Evolutionary conservation across 1,140 invertebrate genomes (phyloP), one percentile per base, ranked within the genome.

Genomic region (Notospermus geniculatus): DNA sequence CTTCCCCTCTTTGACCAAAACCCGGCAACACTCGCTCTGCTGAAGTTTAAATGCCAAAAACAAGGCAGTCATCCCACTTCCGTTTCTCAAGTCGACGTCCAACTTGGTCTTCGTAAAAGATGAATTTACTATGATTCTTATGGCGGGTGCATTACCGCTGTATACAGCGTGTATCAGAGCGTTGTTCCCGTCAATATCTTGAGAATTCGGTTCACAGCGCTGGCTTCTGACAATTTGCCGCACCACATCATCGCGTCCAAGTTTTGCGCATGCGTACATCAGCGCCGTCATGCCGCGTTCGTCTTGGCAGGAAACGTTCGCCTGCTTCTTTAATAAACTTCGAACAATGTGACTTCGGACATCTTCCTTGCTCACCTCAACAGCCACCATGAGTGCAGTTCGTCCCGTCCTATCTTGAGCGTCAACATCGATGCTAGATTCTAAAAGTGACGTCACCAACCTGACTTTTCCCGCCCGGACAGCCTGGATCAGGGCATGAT

Each of bases 231-330:
- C 77, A 17, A 96, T 82, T 54, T 89, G 81, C 70, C 88, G 86
- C 1, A 93, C 90, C 63, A 94, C 89, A 59, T 93, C 90, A 13
- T 87, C 85, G 67, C 92, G 89, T 4, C 69, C 65, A 1, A 91
- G 90, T 75, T 95, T 91, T 75, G 94, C 91, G 15, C 91, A 89
- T 5, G 92, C 92, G 76, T 92, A 93, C 92, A 95, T 95, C 46
- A 95, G 79, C 7, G 91, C 91, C 2, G 93, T 93, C 62, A 89
- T 91, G 11, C 93, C 93, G 77, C 93, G 90, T 71, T 91, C 89
- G 73, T 95, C 92, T 80, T 91, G 90, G 60, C 91, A 90, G 75
- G 95, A 95, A 5, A 94, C 86, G 70, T 92, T 91, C 2, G 92
- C 92, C 25, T 91, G 92, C 57, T 64, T 63, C 25, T 65, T 63